A percentile compares a stretch with the other conserved stretches of the same genome.
Conservation (phyloP, 2,797 vertebrate species). For the Lutjanus argentimaculatus region DNA sequence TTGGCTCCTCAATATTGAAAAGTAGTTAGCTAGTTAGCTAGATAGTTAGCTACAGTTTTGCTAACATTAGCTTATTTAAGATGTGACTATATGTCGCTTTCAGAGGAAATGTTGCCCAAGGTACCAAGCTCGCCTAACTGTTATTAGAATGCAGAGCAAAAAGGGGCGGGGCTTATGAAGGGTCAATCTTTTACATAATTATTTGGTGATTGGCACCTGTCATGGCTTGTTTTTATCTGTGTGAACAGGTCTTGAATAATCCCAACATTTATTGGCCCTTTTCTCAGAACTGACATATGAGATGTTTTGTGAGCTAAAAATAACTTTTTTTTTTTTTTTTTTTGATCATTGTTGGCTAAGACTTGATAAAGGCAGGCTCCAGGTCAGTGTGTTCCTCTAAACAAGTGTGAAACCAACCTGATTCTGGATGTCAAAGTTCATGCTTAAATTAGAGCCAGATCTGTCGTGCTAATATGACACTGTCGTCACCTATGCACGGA, state of each 20-base stretch:
- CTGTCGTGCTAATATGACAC: slow-evolving; percentile 62
- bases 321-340: not conserved
- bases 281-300: not conserved
- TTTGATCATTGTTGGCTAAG: not conserved
- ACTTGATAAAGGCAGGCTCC: not conserved
- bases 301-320: not conserved
- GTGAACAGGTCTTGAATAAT: not conserved
- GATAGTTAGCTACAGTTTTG: too few relatives aligned
- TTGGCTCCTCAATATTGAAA: too few relatives aligned
- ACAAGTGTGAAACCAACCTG: slow-evolving; percentile 17
- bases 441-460: slow-evolving; percentile 78
- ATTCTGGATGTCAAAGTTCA: slow-evolving; percentile 53
- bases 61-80: too few relatives aligned
- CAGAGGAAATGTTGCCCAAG: too few relatives aligned
- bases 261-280: not conserved
- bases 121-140: too few relatives aligned
- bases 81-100: too few relatives aligned
- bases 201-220: not conserved
- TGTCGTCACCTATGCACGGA: slow-evolving; percentile 64
- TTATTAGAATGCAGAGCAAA: too few relatives aligned
- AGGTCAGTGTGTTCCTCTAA: slow-evolving; percentile 2
- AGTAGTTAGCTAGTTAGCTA: too few relatives aligned
- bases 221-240: not conserved
- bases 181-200: not conserved
- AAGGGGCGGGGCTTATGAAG: too few relatives aligned